Conservation (phyloP, 2,888 invertebrate genomes). For the Cloeon dipterum region DNA sequence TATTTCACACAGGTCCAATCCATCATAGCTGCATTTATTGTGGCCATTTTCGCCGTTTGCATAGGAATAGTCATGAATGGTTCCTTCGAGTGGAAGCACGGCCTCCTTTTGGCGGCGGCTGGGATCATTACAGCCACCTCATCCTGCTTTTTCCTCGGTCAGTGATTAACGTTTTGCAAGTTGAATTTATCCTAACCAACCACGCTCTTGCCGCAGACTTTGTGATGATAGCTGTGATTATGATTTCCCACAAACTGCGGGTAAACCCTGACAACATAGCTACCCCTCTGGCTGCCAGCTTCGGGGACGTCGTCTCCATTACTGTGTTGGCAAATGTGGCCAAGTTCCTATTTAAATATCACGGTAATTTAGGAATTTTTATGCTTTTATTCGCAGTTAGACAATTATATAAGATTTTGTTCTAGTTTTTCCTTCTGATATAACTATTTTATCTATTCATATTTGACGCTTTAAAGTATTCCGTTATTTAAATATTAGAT, state of each 20-base stretch:
- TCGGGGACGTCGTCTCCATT: constrained; percentile 87
- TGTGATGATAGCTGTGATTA: constrained; percentile 75
- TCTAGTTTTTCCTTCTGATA: no score
- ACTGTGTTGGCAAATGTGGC: constrained; percentile 65
- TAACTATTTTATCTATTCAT: no score
- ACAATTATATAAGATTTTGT: no score
- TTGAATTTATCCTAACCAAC: no score
- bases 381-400: no score
- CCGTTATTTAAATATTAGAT: not conserved
- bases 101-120: constrained; percentile 53
- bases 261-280: constrained; percentile 95
- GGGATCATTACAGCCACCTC: constrained; percentile 78
- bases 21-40: constrained; percentile 67
- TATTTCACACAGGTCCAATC: constrained; percentile 64
- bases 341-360: constrained; percentile 41
- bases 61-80: constrained; percentile 42
- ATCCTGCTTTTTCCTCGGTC: constrained; percentile 79
- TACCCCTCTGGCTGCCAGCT: constrained; percentile 85
- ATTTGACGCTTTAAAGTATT: no score
- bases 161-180: constrained; percentile 11
- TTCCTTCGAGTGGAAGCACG: constrained; percentile 39
- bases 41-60: constrained; percentile 59
- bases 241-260: constrained; percentile 55
- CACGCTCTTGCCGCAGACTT: no score
- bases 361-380: constrained; percentile 23